Evolutionary conservation across 2,888 invertebrate species (phyloP).

Genomic region (Odontocolon sp.): DNA sequence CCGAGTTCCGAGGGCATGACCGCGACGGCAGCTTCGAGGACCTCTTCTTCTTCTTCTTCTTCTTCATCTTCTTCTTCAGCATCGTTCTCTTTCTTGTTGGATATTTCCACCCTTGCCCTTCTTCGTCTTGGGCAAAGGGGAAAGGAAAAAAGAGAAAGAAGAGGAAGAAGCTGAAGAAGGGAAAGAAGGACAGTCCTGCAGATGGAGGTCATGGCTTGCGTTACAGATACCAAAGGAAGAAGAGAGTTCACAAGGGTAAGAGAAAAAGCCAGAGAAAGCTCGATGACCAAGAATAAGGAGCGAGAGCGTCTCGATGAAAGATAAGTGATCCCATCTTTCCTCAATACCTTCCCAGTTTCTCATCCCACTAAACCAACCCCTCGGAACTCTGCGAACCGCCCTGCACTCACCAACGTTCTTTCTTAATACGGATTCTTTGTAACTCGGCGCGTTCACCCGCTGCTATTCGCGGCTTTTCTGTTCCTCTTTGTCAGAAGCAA

Average conservation of each 20-base stretch:
- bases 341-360: constrained; percentile 55
- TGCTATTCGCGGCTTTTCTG: neutral
- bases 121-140: constrained; percentile 16
- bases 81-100: constrained; percentile 5
- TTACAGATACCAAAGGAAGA: constrained; percentile 4
- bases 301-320: constrained; percentile 66
- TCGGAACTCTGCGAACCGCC: constrained; percentile 10
- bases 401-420: too few relatives aligned
- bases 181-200: neutral
- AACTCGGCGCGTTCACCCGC: constrained; percentile 23
- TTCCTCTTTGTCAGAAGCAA: constrained; percentile 26
- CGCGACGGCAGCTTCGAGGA: constrained; percentile 50
- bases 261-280: constrained; percentile 56
- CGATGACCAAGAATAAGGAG: constrained; percentile 48
- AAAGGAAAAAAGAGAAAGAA: neutral
- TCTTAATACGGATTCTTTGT: constrained; percentile 59
- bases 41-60: constrained; percentile 41
- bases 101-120: constrained; percentile 8
- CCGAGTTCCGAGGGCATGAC: constrained; percentile 54
- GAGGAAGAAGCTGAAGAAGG: constrained; percentile 7
- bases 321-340: constrained; percentile 71
- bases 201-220: constrained; percentile 21
- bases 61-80: neutral
- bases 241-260: constrained; percentile 33
- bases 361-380: constrained; percentile 40